Base-by-base conservation (phyloP, 2,113 vertebrate genomes). In the Syrrhaptes paradoxus region DNA sequence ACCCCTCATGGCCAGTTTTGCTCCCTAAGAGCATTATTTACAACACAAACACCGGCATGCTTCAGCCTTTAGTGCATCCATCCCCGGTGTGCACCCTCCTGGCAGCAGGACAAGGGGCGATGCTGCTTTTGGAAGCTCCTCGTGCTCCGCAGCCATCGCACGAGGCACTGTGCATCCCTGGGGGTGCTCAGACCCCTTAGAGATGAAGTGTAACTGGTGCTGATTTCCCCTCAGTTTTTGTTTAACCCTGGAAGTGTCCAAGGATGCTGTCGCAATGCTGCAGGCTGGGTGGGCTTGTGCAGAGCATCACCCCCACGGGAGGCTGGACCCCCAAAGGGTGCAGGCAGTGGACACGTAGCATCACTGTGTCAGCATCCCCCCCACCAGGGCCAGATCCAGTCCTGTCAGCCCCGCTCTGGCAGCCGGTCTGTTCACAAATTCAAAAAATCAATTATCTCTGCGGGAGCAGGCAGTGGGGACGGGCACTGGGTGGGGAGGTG, bases 41-140 rank as follows among this genome's bases (percentile, higher is more conserved):
- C 58, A 63, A 15, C 3, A 15, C 11, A 58, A 49, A 20, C 8
- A 11, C 26, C 0, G 0, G 28, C 24, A 51, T 0, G 0, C 31
- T 5, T 13, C 19, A 67, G 54, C 58, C 32, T 14, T 31, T 14
- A 7, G 48, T 13, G 31, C 51, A 9, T 7, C 43, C 3, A 0
- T 11, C 29, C 32, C 51, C 2, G 1, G 0, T 29, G 26, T 6
- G 18, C 3, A 0, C 22, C 48, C 55, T 54, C n/a, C 55, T 3
- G 1, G 16, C 5, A 9, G 15, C 29, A 4, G 54, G 34, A 4
- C 17, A 5, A 9, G 67, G 41, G 51, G 22, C 0, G 10, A 48
- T 28, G 48, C 46, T 10, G 9, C 5, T 63, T 71, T 71, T 71
- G 80, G 72, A 49, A 72, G 54, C 34, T 31, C 17, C 51, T 29